phyloP scores from a whole-genome alignment of 2,797 vertebrate genomes.

The Syncerus caffer region DNA sequence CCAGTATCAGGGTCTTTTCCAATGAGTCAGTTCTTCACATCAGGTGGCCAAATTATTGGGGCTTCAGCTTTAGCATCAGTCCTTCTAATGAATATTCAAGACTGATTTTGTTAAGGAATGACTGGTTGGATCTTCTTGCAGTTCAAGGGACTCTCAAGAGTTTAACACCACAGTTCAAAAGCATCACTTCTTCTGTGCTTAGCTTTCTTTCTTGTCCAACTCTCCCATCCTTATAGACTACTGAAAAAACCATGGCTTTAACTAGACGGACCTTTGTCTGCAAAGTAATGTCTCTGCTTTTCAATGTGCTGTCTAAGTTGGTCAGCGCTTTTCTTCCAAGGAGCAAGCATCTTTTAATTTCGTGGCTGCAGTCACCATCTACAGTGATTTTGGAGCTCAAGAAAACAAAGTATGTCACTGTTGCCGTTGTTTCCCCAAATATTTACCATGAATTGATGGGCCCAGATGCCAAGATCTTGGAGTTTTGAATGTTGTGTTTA shows the following conservation, averaged over 20 bases:
- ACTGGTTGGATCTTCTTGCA: not conserved
- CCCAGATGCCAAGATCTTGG: not conserved
- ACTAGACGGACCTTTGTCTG: not conserved
- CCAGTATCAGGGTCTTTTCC: not conserved
- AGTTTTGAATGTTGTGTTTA: not conserved
- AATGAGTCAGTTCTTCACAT: not conserved
- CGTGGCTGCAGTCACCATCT: not conserved
- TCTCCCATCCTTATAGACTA: not conserved
- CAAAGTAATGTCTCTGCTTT: not conserved
- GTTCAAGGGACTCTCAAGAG: not conserved
- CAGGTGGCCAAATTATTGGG: not conserved
- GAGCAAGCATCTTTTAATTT: not conserved
- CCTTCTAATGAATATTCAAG: not conserved
- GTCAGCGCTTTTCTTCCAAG: not conserved
- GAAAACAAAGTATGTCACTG: not conserved
- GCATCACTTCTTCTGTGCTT: not conserved
- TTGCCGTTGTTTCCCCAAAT: not conserved
- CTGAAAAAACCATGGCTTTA: not conserved
- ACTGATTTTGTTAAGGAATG: not conserved
- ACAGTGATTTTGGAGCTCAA: not conserved
- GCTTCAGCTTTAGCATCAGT: not conserved
- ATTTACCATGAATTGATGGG: not conserved
- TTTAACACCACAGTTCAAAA: not conserved
- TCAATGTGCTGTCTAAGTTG: not conserved
- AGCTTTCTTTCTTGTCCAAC: not conserved